Evolutionary conservation across 1,140 invertebrate genomes (phyloP), one percentile per base, ranked within the genome.

Genomic region (Melitaea cinxia): DNA sequence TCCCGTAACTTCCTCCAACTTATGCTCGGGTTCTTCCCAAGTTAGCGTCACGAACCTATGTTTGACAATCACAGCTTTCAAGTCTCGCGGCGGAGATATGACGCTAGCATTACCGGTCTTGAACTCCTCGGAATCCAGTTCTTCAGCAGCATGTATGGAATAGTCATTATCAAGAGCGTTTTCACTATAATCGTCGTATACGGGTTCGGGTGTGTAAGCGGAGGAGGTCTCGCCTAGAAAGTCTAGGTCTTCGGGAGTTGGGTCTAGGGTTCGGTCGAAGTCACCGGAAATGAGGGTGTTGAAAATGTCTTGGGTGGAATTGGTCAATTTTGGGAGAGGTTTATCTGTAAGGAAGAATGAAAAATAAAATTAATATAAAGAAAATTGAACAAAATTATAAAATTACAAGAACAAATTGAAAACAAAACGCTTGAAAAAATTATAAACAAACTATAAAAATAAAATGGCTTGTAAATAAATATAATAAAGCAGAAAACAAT

Each of bases 181-280:
- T 14, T 80, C 73, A 47, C 79, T 78, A 30, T 83, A 77, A 0
- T 80, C 54, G 6, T 71, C 65, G 50, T 64, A 67, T 5, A 73
- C 49, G 0, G 83, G 83, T 1, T 70, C 81, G 2, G 79, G 81
- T 0, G 85, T 92, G 78, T 74, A 91, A 54, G 84, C 91, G 56
- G 83, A 91, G 17, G 79, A 92, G 0, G 80, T 86, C 63, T 92
- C 91, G 15, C 91, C 91, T 14, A 94, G 81, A 59, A 92, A 83
- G 52, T 92, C 81, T 63, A 61, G 54, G 21, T 66, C 64, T 9
- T 73, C 71, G 7, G 68, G 68, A n/a, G 54, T 39, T 0, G 67
- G 49, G 30, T 71, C 69, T 17, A 57, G 9, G 65, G 65, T 61
- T 33, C 39, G 58, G 28, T 67, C 63, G 45, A 60, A 35, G 28